Evolutionary conservation across 2,797 vertebrate genomes (phyloP).

Genomic region (Rallus crepitans): DNA sequence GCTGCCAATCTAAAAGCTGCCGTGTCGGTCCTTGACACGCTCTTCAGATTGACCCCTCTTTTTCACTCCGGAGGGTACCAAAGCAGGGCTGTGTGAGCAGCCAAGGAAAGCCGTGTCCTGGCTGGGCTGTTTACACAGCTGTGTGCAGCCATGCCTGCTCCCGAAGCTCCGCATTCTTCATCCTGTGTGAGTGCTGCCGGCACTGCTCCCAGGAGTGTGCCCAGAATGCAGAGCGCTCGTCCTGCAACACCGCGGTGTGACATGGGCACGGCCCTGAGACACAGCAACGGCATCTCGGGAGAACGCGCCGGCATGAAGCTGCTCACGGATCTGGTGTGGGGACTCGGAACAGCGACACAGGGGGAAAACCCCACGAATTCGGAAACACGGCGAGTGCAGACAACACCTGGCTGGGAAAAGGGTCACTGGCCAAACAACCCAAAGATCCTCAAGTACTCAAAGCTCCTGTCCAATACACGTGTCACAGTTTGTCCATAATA

Average conservation of each 20-base stretch:
- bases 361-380: not conserved
- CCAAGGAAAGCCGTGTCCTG: slow-evolving; percentile 14
- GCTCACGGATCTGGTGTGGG: not conserved
- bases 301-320: not conserved
- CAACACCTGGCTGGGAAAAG: not conserved
- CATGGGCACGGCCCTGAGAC: not conserved
- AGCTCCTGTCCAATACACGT: not conserved
- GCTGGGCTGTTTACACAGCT: slow-evolving; percentile 58
- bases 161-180: slow-evolving; percentile 50
- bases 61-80: accelerated
- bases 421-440: not conserved
- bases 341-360: not conserved
- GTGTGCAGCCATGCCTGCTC: slow-evolving; percentile 37
- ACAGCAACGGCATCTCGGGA: not conserved
- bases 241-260: not conserved
- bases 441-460: not conserved
- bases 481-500: not conserved
- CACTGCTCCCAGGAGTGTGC: slow-evolving; percentile 39
- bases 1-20: not conserved
- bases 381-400: not conserved
- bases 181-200: not conserved
- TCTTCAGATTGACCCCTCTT: not conserved
- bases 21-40: accelerated
- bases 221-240: slow-evolving; percentile 43
- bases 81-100: not conserved